These are phyloP conservation scores for Nomada lathburiana DNA, from an alignment of 2,888 invertebrate species.

Conservation along the genomic window DNA sequence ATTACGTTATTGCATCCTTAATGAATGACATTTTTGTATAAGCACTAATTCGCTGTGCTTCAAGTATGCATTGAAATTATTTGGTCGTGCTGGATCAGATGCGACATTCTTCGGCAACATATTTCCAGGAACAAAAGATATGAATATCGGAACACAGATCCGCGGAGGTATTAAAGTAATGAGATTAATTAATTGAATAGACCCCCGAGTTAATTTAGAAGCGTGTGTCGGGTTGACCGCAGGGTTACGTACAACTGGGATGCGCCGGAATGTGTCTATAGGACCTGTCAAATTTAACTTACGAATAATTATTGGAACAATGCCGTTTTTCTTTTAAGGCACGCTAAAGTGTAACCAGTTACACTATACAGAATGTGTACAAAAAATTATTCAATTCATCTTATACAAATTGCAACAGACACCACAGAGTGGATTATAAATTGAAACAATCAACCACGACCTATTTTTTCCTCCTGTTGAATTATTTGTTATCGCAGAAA, in stretches of 20 bases:
- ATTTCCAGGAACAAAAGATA: slow-evolving; percentile 42
- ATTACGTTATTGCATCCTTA: too few relatives aligned
- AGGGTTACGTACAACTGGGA: slow-evolving; percentile 71
- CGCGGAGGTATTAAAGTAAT: slow-evolving; percentile 71
- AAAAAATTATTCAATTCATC: neutral
- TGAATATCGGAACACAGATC: slow-evolving; percentile 45
- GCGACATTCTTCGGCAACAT: slow-evolving; percentile 16
- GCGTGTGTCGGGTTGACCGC: slow-evolving; percentile 72
- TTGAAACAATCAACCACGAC: neutral
- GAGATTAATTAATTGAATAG: slow-evolving; percentile 80
- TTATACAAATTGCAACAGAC: neutral
- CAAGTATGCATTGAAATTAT: neutral
- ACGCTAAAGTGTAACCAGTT: neutral
- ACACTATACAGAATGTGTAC: neutral
- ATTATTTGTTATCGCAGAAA: neutral
- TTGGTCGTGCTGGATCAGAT: neutral
- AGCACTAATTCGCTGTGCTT: too few relatives aligned
- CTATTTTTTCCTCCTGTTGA: too few relatives aligned
- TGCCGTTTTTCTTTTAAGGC: slow-evolving; percentile 19
- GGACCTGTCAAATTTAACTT: slow-evolving; percentile 66
- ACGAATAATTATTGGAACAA: slow-evolving; percentile 61
- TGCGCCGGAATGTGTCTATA: slow-evolving; percentile 58
- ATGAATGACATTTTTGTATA: too few relatives aligned
- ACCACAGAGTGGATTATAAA: neutral
- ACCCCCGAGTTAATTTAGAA: slow-evolving; percentile 77